A percentile compares a stretch with the other conserved stretches of the same genome.
Evolutionary conservation across 2,113 vertebrate species (phyloP).

Genomic region (Ammodytes dubius): DNA sequence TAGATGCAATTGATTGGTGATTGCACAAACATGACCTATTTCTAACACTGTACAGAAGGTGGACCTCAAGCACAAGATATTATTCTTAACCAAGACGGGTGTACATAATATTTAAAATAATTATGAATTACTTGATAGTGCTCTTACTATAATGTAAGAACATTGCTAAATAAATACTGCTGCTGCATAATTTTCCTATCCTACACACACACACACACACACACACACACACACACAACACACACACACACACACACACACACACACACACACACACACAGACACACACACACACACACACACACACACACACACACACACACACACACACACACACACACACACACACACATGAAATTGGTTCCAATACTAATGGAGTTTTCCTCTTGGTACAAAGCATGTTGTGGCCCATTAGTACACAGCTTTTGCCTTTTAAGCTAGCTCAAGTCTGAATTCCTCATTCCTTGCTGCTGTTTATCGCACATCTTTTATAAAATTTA

Average conservation of each 20-base stretch:
- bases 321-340: too few relatives aligned
- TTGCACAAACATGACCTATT: conserved; percentile 48
- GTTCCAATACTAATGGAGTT: not conserved
- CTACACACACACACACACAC: not conserved
- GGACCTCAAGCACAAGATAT: conserved; percentile 37
- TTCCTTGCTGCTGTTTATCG: not conserved
- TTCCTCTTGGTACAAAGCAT: conserved; percentile 24
- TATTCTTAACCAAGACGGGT: conserved; percentile 36
- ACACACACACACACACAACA: too few relatives aligned
- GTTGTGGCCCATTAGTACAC: conserved; percentile 10
- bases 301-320: too few relatives aligned
- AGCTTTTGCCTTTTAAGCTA: conserved; percentile 31
- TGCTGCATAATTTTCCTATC: not conserved
- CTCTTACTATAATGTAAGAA: conserved; percentile 16
- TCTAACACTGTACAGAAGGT: conserved; percentile 47
- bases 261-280: too few relatives aligned
- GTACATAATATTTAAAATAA: conserved; percentile 44
- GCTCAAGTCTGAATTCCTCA: conserved; percentile 9
- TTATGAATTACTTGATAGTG: conserved; percentile 12
- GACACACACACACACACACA: too few relatives aligned
- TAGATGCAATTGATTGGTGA: conserved; percentile 17
- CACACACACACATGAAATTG: not conserved
- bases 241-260: too few relatives aligned
- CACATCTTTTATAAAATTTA: conserved; percentile 22
- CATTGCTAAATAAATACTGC: not conserved